Evolutionary conservation across 2,113 vertebrate genomes (phyloP).

Genomic region (Micromys minutus): DNA sequence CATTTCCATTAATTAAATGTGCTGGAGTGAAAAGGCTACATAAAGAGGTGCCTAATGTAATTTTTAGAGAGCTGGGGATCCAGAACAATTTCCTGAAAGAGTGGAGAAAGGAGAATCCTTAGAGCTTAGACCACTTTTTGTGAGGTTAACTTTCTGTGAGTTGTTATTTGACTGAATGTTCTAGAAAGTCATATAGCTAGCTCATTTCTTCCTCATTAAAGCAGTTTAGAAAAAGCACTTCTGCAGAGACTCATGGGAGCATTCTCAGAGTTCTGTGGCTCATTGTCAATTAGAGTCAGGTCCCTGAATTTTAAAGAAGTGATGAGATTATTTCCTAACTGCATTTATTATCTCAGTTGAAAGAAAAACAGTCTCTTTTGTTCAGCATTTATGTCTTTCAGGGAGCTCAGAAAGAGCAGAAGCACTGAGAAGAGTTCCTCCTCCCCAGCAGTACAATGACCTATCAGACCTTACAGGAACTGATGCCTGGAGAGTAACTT

Average conservation of each 20-base stretch:
- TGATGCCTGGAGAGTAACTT: background rate
- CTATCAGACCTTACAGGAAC: accelerated
- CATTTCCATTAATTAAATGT: background rate
- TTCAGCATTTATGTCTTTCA: background rate
- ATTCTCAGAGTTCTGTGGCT: background rate
- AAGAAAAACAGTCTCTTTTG: background rate
- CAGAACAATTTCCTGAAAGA: conserved; percentile 1
- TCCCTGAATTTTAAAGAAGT: background rate
- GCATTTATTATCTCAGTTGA: background rate
- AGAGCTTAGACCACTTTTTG: background rate
- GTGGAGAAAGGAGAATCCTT: background rate
- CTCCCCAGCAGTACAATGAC: accelerated
- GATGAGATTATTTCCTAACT: background rate
- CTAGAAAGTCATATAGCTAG: background rate
- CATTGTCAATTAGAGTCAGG: background rate
- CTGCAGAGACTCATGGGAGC: background rate
- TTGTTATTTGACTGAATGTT: background rate
- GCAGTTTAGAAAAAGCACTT: background rate
- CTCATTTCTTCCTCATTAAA: background rate
- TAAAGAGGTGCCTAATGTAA: background rate
- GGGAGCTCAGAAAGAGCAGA: background rate
- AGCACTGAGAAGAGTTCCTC: background rate
- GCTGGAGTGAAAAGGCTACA: background rate
- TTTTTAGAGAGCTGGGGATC: background rate
- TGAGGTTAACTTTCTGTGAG: background rate